Percentiles rank a stretch among this genome's conserved stretches.
These are phyloP conservation scores for Chrysocyon brachyurus DNA, from an alignment of 2,797 vertebrate genomes.

Conservation along the genomic window DNA sequence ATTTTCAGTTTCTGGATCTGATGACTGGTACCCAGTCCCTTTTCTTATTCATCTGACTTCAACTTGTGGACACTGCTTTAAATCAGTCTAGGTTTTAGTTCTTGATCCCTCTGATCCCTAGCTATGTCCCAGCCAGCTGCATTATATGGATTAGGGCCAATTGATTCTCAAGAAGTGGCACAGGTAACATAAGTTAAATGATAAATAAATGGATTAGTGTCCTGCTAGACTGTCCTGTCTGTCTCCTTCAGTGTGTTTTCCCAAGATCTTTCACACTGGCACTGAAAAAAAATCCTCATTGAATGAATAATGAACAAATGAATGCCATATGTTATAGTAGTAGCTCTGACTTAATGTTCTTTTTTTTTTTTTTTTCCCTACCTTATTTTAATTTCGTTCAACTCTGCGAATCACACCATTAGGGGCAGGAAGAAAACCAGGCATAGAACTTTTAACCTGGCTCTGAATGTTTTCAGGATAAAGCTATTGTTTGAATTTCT, in stretches of 20 bases:
- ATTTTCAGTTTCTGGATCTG: conserved; percentile 2
- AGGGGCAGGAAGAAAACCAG: background rate
- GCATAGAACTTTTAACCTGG: background rate
- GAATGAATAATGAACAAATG: background rate
- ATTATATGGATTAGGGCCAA: conserved; percentile 6
- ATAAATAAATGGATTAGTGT: background rate
- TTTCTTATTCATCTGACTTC: background rate
- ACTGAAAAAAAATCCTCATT: background rate
- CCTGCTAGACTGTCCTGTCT: background rate
- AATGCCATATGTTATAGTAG: background rate
- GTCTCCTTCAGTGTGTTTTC: background rate
- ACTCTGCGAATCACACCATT: background rate
- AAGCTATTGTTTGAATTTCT: conserved; percentile 1
- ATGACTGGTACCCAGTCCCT: background rate
- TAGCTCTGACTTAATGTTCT: background rate
- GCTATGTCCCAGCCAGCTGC: background rate
- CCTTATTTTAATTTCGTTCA: background rate
- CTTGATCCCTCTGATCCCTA: background rate
- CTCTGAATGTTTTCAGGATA: background rate
- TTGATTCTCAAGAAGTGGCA: conserved; percentile 21
- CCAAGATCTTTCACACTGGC: background rate
- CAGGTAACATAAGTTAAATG: background rate
- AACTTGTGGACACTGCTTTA: background rate
- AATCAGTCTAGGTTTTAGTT: background rate
- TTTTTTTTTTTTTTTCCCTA: too few relatives aligned